Evolutionary conservation across 2,888 invertebrate species (phyloP).

Genomic region (Unio pictorum): DNA sequence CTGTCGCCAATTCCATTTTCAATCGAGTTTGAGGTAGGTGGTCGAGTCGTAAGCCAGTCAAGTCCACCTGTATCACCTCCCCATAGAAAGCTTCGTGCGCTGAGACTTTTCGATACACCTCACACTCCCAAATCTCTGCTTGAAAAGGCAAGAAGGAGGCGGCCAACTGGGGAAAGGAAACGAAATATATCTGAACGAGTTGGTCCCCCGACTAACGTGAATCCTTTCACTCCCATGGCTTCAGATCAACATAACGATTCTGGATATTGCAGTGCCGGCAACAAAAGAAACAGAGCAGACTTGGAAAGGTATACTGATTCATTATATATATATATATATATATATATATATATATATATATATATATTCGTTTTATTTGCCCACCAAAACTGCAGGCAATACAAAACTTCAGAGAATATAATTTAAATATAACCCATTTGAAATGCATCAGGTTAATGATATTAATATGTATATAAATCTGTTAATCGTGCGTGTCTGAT

Average conservation of each 20-base stretch:
- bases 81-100: conserved; percentile 68
- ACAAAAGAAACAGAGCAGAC: conserved; percentile 80
- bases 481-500: no score
- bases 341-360: no score
- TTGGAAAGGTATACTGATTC: conserved; percentile 42
- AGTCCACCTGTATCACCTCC: conserved; percentile 73
- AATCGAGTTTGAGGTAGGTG: conserved; percentile 33
- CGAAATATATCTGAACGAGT: conserved; percentile 22
- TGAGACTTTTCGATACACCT: conserved; percentile 86
- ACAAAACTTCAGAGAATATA: no score
- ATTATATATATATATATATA: no score
- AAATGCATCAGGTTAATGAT: no score
- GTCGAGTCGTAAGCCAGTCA: conserved; percentile 19
- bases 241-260: conserved; percentile 32
- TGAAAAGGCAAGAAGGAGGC: conserved; percentile 74
- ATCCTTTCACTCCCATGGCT: conserved; percentile 79
- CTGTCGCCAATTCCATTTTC: conserved; percentile 42
- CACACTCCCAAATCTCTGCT: conserved; percentile 88
- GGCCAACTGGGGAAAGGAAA: conserved; percentile 35
- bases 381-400: no score
- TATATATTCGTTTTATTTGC: not conserved
- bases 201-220: conserved; percentile 77
- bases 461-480: no score
- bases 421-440: no score
- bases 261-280: conserved; percentile 75